phyloP scores from a whole-genome alignment of 2,797 vertebrate species.

The Percopsis omiscomaycus region DNA sequence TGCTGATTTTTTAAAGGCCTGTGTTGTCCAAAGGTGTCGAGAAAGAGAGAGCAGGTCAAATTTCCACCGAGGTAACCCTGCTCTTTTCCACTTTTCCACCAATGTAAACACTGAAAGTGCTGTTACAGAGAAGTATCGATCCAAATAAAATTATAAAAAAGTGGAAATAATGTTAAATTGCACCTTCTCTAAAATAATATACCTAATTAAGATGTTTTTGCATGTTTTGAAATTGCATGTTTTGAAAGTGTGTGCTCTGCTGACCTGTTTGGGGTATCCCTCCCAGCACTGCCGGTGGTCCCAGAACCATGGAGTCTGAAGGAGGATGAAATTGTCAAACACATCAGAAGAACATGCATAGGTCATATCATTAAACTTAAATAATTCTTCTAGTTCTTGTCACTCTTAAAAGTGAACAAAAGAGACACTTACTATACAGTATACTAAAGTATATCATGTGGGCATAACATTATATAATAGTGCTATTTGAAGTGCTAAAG shows the following conservation, averaged over 20 bases:
- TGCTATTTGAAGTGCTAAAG: no score
- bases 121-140: no score
- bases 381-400: no score
- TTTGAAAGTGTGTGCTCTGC: conserved; percentile 31
- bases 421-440: no score
- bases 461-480: no score
- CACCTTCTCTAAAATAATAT: no score
- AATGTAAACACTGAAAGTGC: not conserved
- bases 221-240: not conserved
- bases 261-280: conserved; percentile 88
- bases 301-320: conserved; percentile 92
- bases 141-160: no score
- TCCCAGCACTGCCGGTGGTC: conserved; percentile 85
- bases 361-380: no score
- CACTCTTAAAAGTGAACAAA: no score
- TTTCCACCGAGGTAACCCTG: not conserved
- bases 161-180: no score
- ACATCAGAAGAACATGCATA: not conserved
- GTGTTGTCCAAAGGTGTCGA: not conserved
- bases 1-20: conserved; percentile 9
- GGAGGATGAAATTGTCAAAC: conserved; percentile 24
- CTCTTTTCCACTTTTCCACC: not conserved
- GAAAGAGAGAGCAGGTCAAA: not conserved
- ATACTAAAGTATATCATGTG: no score
- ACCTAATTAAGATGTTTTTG: not conserved